phyloP scores from a whole-genome alignment of 2,888 invertebrate genomes.

The Leucozona laternaria region DNA sequence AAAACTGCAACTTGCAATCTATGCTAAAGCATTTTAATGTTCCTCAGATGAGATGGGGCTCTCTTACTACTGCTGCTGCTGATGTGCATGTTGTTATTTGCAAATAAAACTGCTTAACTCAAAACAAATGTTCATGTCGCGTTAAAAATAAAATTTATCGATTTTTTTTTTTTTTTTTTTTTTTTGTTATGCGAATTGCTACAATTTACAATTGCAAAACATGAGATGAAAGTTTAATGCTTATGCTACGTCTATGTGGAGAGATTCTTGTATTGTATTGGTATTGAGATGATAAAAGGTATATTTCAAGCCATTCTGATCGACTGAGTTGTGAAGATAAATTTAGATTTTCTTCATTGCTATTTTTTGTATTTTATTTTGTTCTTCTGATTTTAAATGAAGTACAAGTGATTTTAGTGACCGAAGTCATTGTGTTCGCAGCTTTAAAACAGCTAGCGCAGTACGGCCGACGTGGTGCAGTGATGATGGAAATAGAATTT shows the following conservation, averaged over 20 bases:
- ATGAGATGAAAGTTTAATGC: constrained; percentile 32
- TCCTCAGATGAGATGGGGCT: neutral
- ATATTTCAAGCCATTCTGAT: constrained; percentile 36
- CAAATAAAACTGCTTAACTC: neutral
- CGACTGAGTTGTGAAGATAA: constrained; percentile 47
- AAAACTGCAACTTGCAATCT: constrained; percentile 11
- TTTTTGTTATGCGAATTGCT: constrained; percentile 62
- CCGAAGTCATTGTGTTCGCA: constrained; percentile 30
- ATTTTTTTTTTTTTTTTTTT: constrained; percentile 41
- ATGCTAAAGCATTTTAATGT: constrained; percentile 22
- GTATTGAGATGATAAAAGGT: neutral
- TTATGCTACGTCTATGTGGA: neutral
- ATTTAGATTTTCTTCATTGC: constrained; percentile 42
- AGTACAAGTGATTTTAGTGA: constrained; percentile 21
- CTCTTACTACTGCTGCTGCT: neutral
- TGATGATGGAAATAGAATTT: constrained; percentile 11
- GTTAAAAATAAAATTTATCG: constrained; percentile 72
- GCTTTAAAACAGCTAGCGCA: neutral
- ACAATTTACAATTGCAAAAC: constrained; percentile 56
- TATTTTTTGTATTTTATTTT: constrained; percentile 15
- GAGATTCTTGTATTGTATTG: neutral
- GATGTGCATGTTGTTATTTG: neutral
- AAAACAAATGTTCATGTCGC: constrained; percentile 66
- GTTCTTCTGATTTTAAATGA: constrained; percentile 10
- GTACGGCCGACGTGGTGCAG: too few relatives aligned